Conservation (phyloP, 2,113 vertebrate species). For the Fulmarus glacialis region DNA sequence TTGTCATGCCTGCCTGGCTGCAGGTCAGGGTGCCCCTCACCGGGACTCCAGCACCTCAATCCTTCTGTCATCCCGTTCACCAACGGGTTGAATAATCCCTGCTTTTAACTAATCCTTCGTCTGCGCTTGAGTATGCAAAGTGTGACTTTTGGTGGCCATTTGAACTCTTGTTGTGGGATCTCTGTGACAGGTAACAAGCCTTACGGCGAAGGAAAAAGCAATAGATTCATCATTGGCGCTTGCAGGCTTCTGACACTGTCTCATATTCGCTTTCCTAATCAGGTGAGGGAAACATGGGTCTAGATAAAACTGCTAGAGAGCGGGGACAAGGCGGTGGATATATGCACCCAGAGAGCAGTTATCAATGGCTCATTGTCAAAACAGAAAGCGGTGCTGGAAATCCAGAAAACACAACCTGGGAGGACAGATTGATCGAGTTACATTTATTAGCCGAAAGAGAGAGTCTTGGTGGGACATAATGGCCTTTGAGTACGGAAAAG, state of each 20-base stretch:
- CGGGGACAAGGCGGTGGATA: conserved; percentile 13
- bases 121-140: neutral
- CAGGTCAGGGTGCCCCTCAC: neutral
- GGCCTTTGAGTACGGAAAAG: neutral
- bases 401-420: neutral
- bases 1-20: neutral
- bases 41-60: neutral
- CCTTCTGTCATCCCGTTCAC: neutral
- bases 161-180: conserved; percentile 16
- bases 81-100: neutral
- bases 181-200: conserved; percentile 15
- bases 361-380: conserved; percentile 60
- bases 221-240: conserved; percentile 61
- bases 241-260: conserved; percentile 28
- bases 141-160: neutral
- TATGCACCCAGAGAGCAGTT: conserved; percentile 28
- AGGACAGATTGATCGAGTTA: conserved; percentile 41
- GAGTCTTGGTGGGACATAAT: neutral
- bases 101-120: neutral
- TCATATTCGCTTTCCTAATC: conserved; percentile 56
- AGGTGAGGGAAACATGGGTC: conserved; percentile 52
- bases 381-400: neutral
- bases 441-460: conserved; percentile 34
- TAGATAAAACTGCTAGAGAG: conserved; percentile 29
- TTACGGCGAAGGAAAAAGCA: neutral